These are phyloP conservation scores for Tamandua tetradactyla DNA, from an alignment of 2,797 vertebrate species.

Conservation along the genomic window DNA sequence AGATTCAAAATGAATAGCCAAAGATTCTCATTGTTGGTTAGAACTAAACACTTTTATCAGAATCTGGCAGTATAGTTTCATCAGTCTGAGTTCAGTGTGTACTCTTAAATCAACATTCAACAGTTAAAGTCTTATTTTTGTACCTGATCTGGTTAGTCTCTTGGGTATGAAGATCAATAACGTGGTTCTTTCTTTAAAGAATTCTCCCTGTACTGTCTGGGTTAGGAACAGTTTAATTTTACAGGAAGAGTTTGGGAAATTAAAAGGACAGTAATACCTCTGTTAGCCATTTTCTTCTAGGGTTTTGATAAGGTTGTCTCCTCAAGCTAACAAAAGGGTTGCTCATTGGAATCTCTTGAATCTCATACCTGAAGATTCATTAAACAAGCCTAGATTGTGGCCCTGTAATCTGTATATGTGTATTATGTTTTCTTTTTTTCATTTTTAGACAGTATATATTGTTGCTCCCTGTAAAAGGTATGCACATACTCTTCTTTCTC, in stretches of 20 bases:
- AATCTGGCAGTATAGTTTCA: not conserved
- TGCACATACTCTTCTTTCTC: not conserved
- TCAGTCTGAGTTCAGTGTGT: not conserved
- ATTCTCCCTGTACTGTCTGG: slow-evolving; percentile 13
- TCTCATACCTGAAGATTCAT: not conserved
- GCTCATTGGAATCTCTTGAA: not conserved
- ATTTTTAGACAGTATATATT: not conserved
- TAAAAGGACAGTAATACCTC: slow-evolving; percentile 34
- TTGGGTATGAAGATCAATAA: slow-evolving; percentile 1
- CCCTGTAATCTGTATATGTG: not conserved
- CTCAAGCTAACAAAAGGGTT: not conserved
- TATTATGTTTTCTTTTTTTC: not conserved
- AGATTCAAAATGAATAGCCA: too few relatives aligned
- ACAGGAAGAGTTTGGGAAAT: slow-evolving; percentile 22
- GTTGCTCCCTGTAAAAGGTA: not conserved
- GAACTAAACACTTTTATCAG: not conserved
- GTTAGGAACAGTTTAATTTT: slow-evolving; percentile 48
- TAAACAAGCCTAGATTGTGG: not conserved
- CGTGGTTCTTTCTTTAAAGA: slow-evolving; percentile 18
- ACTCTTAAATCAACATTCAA: not conserved
- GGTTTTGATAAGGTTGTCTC: slow-evolving; percentile 36
- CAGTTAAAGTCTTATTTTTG: slow-evolving; percentile 4
- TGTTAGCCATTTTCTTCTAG: slow-evolving; percentile 20
- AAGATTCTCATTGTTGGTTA: not conserved
- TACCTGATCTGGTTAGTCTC: slow-evolving; percentile 19